Evolutionary conservation across 2,797 vertebrate species (phyloP), one percentile per base, ranked within the genome.

Genomic region (Knipowitschia caucasica): DNA sequence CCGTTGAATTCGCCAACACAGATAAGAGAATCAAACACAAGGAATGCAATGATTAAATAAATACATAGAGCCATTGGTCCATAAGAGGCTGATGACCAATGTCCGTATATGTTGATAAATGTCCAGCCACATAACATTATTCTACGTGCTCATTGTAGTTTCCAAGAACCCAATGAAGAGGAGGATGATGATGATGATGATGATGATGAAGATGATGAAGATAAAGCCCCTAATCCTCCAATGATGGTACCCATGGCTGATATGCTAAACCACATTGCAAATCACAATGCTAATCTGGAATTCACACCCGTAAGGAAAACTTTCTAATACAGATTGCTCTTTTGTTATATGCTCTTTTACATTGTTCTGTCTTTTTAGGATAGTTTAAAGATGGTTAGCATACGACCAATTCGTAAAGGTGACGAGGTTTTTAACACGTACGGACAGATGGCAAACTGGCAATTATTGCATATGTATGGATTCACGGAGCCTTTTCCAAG

Each of bases 211-310:
- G 92, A 93, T 0, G 91, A 93, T 0, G 91, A 90, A 4, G 91
- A 92, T 25, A 84, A 89, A 64, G 74, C 86, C 1, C 85, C 90
- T 12, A 93, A 88, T 35, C 91, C 92, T 21, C 96, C 95, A 0
- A 83, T 96, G 94, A 99, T 99, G 95, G 96, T 99, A 44, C 96
- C 96, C 1, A 92, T 97, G 80, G 96, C 96, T 1, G 96, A 99
- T 82, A 93, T 98, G 81, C 71, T 99, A 46, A 99, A 99, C 76
- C 96, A 98, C 0, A 74, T 94, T 64, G 91, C 94, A 59, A 89
- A 88, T 60, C 93, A 99, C 82, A 98, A 97, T 0, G 92, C 94
- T 50, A 92, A 93, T 64, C 84, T 99, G 79, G 95, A 95, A 73
- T 98, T 95, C 47, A 86, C 90, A 4, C 77, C 86, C 0, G 96